phyloP scores from a whole-genome alignment of 2,113 vertebrate genomes.

The Cephalopholis sonnerati region DNA sequence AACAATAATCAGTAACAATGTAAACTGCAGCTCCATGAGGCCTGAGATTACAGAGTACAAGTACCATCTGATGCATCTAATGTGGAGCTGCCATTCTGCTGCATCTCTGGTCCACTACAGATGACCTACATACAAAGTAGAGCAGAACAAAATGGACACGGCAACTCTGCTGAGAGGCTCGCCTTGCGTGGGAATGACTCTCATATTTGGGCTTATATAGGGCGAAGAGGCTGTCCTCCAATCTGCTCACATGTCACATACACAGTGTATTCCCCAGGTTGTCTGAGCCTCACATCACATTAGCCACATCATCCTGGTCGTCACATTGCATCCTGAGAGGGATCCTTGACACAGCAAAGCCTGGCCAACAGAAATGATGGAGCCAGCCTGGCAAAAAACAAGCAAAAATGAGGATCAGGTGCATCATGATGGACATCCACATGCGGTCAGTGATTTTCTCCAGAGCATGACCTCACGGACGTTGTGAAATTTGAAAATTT shows the following conservation, averaged over 20 bases:
- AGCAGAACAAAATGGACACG: slow-evolving; percentile 77
- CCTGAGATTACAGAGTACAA: slow-evolving; percentile 8
- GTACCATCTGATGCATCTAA: slow-evolving; percentile 16
- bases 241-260: slow-evolving; percentile 80
- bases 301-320: slow-evolving; percentile 84
- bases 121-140: slow-evolving; percentile 81
- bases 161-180: slow-evolving; percentile 57
- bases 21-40: slow-evolving; percentile 3
- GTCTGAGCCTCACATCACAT: slow-evolving; percentile 86
- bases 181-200: slow-evolving; percentile 85
- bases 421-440: slow-evolving; percentile 90
- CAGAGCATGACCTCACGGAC: slow-evolving; percentile 63
- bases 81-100: slow-evolving; percentile 37
- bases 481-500: slow-evolving; percentile 26
- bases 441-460: slow-evolving; percentile 87
- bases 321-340: slow-evolving; percentile 81
- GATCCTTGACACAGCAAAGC: slow-evolving; percentile 87
- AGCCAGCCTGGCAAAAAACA: slow-evolving; percentile 52
- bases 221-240: slow-evolving; percentile 86
- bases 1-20: background rate
- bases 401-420: slow-evolving; percentile 66
- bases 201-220: slow-evolving; percentile 83
- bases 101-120: slow-evolving; percentile 61
- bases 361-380: slow-evolving; percentile 57
- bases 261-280: slow-evolving; percentile 87